Percentiles rank a stretch among this genome's conserved stretches.
phyloP scores from a whole-genome alignment of 64 coral and sea anemone genomes.

The Montipora foliosa region DNA sequence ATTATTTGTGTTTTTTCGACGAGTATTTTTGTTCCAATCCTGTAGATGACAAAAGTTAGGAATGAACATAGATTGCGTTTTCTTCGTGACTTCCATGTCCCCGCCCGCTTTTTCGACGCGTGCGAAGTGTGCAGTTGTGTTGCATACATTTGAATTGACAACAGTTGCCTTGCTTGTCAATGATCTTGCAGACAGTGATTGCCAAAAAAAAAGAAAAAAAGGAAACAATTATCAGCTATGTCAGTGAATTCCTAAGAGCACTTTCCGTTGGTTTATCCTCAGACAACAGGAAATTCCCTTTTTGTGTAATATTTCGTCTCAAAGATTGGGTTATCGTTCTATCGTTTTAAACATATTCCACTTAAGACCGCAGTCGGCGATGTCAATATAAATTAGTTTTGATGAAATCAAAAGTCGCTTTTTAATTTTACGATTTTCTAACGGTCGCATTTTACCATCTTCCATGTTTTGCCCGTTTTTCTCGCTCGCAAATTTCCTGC shows the following conservation, averaged over 20 bases:
- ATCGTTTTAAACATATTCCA: background rate
- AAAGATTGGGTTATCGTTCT: background rate
- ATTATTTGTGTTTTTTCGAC: background rate
- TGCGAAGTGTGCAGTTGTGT: constrained; percentile 11
- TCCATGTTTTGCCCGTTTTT: background rate
- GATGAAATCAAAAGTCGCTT: constrained; percentile 45
- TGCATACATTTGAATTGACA: constrained; percentile 39
- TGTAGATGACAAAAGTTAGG: background rate
- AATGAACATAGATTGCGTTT: background rate
- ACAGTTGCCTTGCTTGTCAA: constrained; percentile 20
- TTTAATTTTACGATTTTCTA: background rate
- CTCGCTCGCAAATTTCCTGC: background rate
- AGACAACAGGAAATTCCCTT: background rate
- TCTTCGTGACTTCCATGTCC: background rate
- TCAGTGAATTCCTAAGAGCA: background rate
- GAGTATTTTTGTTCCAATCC: background rate
- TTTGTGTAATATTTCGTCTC: background rate
- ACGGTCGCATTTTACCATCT: background rate
- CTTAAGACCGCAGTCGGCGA: background rate
- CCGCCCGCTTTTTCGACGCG: constrained; percentile 33
- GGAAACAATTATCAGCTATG: background rate
- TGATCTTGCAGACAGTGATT: background rate
- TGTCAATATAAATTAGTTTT: constrained; percentile 12
- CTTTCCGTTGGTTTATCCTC: background rate
- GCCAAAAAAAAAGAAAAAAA: background rate